These are phyloP conservation scores for Mus spicilegus DNA, from an alignment of 2,113 vertebrate genomes.

Conservation along the genomic window DNA sequence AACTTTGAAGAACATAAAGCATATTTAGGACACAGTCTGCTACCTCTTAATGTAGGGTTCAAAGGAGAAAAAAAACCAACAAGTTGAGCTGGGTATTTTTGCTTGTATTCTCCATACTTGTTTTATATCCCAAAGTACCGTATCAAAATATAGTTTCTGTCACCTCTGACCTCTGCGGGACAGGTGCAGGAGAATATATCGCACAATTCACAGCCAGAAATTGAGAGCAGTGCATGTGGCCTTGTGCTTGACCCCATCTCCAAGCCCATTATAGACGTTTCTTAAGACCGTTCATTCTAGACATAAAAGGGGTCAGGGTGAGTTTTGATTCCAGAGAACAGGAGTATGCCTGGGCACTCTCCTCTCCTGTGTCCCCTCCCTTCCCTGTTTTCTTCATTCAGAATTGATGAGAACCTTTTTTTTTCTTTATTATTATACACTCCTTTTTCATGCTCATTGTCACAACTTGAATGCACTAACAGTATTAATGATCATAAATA, in stretches of 20 bases:
- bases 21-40: conserved; percentile 45
- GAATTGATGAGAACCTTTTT: background rate
- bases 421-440: background rate
- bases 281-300: conserved; percentile 67
- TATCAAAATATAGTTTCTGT: conserved; percentile 69
- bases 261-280: conserved; percentile 69
- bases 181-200: conserved; percentile 57
- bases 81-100: conserved; percentile 68
- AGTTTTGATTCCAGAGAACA: conserved; percentile 57
- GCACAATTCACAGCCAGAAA: conserved; percentile 73
- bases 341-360: background rate
- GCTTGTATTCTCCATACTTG: conserved; percentile 59
- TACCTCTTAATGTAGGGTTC: conserved; percentile 59
- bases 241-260: conserved; percentile 74
- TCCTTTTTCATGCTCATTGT: conserved; percentile 9
- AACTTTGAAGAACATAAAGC: conserved; percentile 59
- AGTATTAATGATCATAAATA: conserved; percentile 3
- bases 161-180: conserved; percentile 56
- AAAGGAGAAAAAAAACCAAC: conserved; percentile 6
- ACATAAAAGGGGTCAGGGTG: conserved; percentile 61
- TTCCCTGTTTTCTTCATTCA: background rate
- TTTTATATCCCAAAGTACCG: conserved; percentile 64
- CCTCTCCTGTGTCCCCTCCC: background rate
- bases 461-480: background rate
- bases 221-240: conserved; percentile 54